A percentile compares a stretch with the other conserved stretches of the same genome.
Evolutionary conservation across 92 coral and sea anemone genomes (phyloP).

Genomic region (Zoanthus sociatus): DNA sequence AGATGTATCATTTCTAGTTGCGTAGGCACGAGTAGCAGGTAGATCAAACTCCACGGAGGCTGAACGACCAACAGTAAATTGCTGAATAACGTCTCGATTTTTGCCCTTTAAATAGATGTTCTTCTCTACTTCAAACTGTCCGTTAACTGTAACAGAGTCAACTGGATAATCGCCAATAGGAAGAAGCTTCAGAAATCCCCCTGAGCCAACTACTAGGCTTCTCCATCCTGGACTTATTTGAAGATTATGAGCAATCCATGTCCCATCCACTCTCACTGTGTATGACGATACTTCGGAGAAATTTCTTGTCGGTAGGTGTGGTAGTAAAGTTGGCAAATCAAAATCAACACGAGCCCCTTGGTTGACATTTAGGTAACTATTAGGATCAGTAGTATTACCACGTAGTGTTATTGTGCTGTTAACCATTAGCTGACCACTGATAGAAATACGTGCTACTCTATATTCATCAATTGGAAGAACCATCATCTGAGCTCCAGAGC

Average conservation of each 20-base stretch:
- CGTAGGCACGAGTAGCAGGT: conserved; percentile 28
- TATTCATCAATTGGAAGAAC: conserved; percentile 36
- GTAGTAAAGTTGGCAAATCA: conserved; percentile 26
- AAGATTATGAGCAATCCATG: conserved; percentile 41
- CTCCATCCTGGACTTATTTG: conserved; percentile 47
- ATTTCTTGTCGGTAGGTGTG: conserved; percentile 26
- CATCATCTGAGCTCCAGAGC: conserved; percentile 36
- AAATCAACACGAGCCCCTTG: conserved; percentile 42
- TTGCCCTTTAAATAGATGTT: conserved; percentile 42
- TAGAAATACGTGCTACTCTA: conserved; percentile 31
- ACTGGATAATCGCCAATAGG: conserved; percentile 16
- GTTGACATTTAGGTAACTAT: conserved; percentile 23
- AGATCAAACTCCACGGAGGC: conserved; percentile 39
- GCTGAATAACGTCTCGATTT: conserved; percentile 12
- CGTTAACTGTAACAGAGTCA: conserved; percentile 48
- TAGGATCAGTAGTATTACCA: conserved; percentile 28
- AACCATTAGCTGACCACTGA: conserved; percentile 45
- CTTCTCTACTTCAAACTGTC: conserved; percentile 51
- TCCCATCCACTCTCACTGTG: conserved; percentile 44
- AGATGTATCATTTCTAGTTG: conserved; percentile 26
- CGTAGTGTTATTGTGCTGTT: conserved; percentile 26
- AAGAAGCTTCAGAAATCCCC: conserved; percentile 36
- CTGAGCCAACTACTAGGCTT: conserved; percentile 39
- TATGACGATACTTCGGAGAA: conserved; percentile 36
- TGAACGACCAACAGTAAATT: conserved; percentile 34